Evolutionary conservation across 2,888 invertebrate species (phyloP).

Genomic region (Osedax frankpressi): DNA sequence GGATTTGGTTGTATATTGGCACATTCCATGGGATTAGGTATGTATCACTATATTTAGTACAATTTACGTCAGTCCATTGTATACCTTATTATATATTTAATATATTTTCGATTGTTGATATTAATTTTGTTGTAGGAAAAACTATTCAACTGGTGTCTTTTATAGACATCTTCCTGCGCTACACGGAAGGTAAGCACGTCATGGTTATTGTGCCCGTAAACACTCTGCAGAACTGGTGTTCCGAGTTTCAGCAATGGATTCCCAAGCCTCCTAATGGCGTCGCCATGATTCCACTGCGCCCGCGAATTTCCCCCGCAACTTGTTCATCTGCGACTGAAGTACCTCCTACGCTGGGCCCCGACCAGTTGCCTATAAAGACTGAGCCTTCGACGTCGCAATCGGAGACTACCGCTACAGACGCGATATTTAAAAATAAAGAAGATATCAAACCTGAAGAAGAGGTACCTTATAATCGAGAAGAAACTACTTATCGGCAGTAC

Average conservation of each 20-base stretch:
- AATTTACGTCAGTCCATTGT: no score
- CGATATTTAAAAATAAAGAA: neutral
- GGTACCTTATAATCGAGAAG: constrained; percentile 31
- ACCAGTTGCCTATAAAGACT: neutral
- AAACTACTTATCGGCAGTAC: constrained; percentile 66
- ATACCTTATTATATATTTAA: no score
- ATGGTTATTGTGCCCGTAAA: constrained; percentile 96
- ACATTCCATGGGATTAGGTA: constrained; percentile 89
- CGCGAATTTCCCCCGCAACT: neutral
- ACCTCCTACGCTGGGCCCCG: neutral
- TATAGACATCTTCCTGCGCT: constrained; percentile 82
- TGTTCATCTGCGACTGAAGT: neutral
- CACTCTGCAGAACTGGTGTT: constrained; percentile 91
- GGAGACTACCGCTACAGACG: neutral
- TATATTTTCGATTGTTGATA: neutral
- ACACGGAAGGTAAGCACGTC: constrained; percentile 74
- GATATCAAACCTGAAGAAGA: constrained; percentile 4
- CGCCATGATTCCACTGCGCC: neutral
- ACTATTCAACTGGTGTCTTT: constrained; percentile 79
- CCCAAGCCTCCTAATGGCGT: constrained; percentile 49
- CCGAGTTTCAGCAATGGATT: constrained; percentile 94
- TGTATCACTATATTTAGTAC: no score
- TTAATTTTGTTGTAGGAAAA: constrained; percentile 57
- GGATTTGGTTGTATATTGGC: constrained; percentile 96
- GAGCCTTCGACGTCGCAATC: neutral